Percentiles rank a stretch among this genome's conserved stretches.
These are phyloP conservation scores for Phenganax marumi DNA, from an alignment of 92 coral and sea anemone species.

Conservation along the genomic window DNA sequence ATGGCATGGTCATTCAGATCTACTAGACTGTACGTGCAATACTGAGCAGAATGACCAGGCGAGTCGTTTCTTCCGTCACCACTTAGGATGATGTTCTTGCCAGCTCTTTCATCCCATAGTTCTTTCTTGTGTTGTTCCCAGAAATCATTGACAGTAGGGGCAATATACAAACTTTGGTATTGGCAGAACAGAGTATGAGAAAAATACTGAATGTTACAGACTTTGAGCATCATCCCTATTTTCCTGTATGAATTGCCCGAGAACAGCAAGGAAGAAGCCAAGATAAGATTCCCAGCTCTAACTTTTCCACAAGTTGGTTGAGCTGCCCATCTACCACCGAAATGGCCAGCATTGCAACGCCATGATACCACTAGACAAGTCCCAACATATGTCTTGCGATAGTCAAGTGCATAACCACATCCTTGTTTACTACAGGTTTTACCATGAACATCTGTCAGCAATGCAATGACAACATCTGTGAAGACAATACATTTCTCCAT, in stretches of 20 bases:
- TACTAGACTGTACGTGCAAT: conserved; percentile 44
- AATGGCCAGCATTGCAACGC: conserved; percentile 31
- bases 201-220: conserved; percentile 40
- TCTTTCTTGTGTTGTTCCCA: conserved; percentile 32
- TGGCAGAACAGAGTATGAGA: conserved; percentile 20
- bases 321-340: conserved; percentile 42
- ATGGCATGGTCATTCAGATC: conserved; percentile 39
- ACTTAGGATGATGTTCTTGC: conserved; percentile 40
- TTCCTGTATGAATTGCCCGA: conserved; percentile 48
- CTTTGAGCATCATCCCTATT: conserved; percentile 44
- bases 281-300: conserved; percentile 29
- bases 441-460: conserved; percentile 25
- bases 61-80: conserved; percentile 57
- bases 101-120: conserved; percentile 21
- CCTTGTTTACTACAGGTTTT: conserved; percentile 11
- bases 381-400: conserved; percentile 25
- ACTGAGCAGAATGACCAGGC: conserved; percentile 50
- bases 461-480: conserved; percentile 25
- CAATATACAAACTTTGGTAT: conserved; percentile 45
- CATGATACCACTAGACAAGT: conserved; percentile 43
- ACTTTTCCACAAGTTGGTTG: conserved; percentile 31
- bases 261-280: conserved; percentile 27
- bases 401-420: background rate
- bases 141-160: conserved; percentile 47
- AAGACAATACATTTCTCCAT: conserved; percentile 48